Evolutionary conservation across 2,888 invertebrate species (phyloP).

Genomic region (Liodrosophila aerea): DNA sequence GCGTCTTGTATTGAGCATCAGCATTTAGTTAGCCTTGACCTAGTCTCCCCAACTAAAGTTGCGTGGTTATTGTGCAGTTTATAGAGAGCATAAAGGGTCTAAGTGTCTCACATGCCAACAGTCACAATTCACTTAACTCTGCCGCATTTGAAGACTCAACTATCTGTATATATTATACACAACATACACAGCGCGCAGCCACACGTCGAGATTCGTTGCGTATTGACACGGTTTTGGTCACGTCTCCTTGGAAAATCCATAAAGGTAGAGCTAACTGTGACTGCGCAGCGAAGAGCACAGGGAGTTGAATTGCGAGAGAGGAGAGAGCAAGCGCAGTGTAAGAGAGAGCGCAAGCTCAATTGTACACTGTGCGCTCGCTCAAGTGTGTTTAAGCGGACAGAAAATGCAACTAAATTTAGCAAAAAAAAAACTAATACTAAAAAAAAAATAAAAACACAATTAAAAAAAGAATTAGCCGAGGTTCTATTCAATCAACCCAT

Average conservation of each 20-base stretch:
- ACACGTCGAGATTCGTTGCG: slow-evolving; percentile 15
- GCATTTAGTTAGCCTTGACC: slow-evolving; percentile 48
- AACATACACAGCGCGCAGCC: slow-evolving; percentile 12
- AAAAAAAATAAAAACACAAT: too few relatives aligned
- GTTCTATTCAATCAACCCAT: too few relatives aligned
- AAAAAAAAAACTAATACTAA: too few relatives aligned
- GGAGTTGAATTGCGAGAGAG: too few relatives aligned
- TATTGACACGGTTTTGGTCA: slow-evolving; percentile 58
- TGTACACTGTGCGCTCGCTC: not conserved
- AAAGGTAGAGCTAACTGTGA: slow-evolving; percentile 39
- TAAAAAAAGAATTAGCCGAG: too few relatives aligned
- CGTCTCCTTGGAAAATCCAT: slow-evolving; percentile 69
- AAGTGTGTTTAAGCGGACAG: not conserved
- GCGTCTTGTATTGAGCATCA: slow-evolving; percentile 67
- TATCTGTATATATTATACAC: slow-evolving; percentile 8
- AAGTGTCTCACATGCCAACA: slow-evolving; percentile 42
- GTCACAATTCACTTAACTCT: too few relatives aligned
- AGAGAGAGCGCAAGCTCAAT: not conserved
- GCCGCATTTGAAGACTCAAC: too few relatives aligned
- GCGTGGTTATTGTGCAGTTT: slow-evolving; percentile 27
- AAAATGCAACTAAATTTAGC: too few relatives aligned
- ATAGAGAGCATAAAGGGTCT: slow-evolving; percentile 26
- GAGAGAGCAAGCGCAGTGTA: slow-evolving; percentile 28
- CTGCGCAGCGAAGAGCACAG: slow-evolving; percentile 40
- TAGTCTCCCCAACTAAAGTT: too few relatives aligned